Percentiles rank a stretch among this genome's conserved stretches.
phyloP scores from a whole-genome alignment of 2,888 invertebrate genomes.

The Tetheella fluctuosa region DNA sequence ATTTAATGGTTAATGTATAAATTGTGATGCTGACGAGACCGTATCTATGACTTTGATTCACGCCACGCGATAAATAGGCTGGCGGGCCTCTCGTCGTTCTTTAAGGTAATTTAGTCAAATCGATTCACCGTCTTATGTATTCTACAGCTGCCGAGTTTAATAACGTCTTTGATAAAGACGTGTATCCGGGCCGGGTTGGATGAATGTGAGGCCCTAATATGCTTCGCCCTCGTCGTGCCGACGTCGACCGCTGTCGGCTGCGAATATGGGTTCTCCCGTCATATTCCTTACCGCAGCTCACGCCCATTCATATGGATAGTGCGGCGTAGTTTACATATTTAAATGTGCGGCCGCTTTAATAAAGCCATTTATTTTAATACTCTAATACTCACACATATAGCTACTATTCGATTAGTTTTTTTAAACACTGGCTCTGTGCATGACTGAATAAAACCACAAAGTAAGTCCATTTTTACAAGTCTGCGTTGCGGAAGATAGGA shows the following conservation, averaged over 20 bases:
- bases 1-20: conserved; percentile 23
- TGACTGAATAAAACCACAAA: conserved; percentile 26
- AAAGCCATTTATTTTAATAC: conserved; percentile 74
- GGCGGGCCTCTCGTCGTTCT: conserved; percentile 30
- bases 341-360: conserved; percentile 62
- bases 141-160: conserved; percentile 69
- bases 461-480: neutral
- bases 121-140: conserved; percentile 59
- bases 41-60: conserved; percentile 18
- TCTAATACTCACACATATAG: conserved; percentile 46
- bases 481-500: neutral
- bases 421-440: conserved; percentile 35
- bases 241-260: conserved; percentile 71
- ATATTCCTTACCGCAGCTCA: conserved; percentile 65
- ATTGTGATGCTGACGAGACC: conserved; percentile 20
- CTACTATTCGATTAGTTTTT: conserved; percentile 44
- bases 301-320: conserved; percentile 69
- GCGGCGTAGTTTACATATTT: conserved; percentile 74
- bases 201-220: conserved; percentile 70
- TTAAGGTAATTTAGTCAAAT: conserved; percentile 58
- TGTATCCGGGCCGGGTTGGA: conserved; percentile 63
- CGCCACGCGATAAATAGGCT: conserved; percentile 28
- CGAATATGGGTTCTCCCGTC: conserved; percentile 64
- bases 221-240: conserved; percentile 57
- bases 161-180: conserved; percentile 75